These are phyloP conservation scores for Anastrepha ludens DNA, from an alignment of 1,140 invertebrate species.

Conservation along the genomic window DNA sequence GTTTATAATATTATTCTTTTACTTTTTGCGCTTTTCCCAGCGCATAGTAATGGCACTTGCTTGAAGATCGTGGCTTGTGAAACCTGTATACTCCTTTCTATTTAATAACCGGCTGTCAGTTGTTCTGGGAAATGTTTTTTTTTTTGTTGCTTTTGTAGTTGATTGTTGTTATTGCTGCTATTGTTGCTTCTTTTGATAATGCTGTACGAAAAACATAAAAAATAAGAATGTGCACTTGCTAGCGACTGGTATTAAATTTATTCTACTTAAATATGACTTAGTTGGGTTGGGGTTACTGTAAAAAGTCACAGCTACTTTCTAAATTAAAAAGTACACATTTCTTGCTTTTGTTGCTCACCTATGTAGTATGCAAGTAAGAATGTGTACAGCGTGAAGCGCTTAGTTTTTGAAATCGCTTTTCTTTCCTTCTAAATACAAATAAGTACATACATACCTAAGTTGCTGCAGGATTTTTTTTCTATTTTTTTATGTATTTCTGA, in stretches of 20 bases:
- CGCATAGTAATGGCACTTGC: background rate
- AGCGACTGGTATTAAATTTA: constrained; percentile 50
- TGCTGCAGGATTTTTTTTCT: background rate
- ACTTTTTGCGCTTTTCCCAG: constrained; percentile 32
- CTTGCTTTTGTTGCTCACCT: background rate
- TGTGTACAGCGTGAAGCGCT: background rate
- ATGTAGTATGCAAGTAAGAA: background rate
- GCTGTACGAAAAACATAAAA: background rate
- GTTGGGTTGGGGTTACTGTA: constrained; percentile 39
- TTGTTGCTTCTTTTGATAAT: background rate
- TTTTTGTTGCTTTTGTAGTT: background rate
- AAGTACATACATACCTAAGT: background rate
- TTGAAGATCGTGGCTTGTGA: constrained; percentile 5
- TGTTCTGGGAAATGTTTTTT: constrained; percentile 49
- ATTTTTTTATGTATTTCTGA: background rate
- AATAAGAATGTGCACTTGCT: constrained; percentile 20
- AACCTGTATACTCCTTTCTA: constrained; percentile 41
- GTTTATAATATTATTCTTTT: background rate
- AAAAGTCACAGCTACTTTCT: constrained; percentile 52
- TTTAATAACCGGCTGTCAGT: constrained; percentile 43
- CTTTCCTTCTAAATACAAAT: constrained; percentile 16
- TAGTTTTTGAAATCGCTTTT: background rate
- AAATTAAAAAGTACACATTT: constrained; percentile 21
- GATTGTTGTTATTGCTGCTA: background rate
- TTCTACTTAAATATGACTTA: constrained; percentile 47